Evolutionary conservation across 2,888 invertebrate species (phyloP).

Genomic region (Gibbula magus): DNA sequence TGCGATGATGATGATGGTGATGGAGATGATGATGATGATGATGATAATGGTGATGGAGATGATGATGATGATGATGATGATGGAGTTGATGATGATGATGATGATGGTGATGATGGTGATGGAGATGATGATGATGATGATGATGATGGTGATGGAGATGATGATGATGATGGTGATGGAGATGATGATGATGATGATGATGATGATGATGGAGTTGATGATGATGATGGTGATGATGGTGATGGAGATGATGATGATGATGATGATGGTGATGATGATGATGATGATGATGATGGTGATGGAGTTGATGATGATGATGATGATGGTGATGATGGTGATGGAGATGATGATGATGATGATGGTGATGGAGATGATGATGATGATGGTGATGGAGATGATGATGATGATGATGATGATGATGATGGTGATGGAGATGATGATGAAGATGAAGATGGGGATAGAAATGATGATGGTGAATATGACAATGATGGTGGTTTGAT

Average conservation of each 20-base stretch:
- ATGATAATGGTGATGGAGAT: background rate
- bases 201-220: background rate
- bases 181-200: background rate
- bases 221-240: background rate
- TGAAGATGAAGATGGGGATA: background rate
- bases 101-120: background rate
- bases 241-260: background rate
- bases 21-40: background rate
- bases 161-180: background rate
- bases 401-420: too few species aligned
- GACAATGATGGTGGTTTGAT: too few species aligned
- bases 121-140: background rate
- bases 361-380: background rate
- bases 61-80: background rate
- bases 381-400: background rate
- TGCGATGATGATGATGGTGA: background rate
- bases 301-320: background rate
- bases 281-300: background rate
- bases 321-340: background rate
- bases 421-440: too few species aligned
- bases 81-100: background rate
- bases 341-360: background rate
- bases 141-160: background rate
- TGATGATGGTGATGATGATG: background rate
- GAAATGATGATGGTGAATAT: background rate